Evolutionary conservation across 2,113 vertebrate species (phyloP).

Genomic region (Dendrocopos noguchii): DNA sequence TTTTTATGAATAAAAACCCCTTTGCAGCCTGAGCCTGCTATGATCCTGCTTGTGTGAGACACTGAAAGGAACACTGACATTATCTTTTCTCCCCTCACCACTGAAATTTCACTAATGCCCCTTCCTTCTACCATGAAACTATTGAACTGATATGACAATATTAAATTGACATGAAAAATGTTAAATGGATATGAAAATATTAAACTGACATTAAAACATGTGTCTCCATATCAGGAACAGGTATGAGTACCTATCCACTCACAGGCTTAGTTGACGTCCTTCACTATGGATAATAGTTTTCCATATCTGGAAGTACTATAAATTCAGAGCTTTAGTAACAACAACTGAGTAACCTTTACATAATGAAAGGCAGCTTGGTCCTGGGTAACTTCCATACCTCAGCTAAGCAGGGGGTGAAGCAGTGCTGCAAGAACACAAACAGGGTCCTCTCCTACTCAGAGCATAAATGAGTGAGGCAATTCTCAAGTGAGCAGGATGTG

Average conservation of each 20-base stretch:
- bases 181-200: no score
- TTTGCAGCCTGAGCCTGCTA: not conserved
- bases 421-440: not conserved
- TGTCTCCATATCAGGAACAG: not conserved
- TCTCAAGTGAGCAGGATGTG: no score
- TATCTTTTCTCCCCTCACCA: not conserved
- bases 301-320: not conserved
- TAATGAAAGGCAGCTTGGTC: not conserved
- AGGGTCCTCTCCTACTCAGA: not conserved
- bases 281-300: not conserved
- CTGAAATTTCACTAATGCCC: not conserved
- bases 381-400: not conserved
- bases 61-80: constrained; percentile 1
- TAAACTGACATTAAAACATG: no score
- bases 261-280: rapidly evolving
- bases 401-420: not conserved
- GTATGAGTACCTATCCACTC: not conserved
- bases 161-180: no score
- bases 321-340: not conserved
- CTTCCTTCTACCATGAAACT: not conserved
- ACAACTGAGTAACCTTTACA: rapidly evolving
- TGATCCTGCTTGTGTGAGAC: not conserved
- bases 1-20: constrained; percentile 58
- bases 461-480: no score
- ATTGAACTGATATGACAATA: not conserved